phyloP scores from a whole-genome alignment of 2,113 vertebrate genomes.

The Entomyzon cyanotis region DNA sequence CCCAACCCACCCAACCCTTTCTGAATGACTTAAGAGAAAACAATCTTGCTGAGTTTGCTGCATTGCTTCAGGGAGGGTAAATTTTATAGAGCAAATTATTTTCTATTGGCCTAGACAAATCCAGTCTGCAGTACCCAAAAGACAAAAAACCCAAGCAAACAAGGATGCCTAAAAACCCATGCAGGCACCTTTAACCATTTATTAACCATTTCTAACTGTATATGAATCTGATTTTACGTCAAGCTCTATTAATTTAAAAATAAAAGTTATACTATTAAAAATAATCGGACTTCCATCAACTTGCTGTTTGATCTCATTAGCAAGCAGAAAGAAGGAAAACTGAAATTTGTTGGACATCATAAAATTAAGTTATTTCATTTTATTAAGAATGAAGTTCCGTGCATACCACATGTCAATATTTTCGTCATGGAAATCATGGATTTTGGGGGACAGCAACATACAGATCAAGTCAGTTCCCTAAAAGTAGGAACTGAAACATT shows the following conservation, averaged over 20 bases:
- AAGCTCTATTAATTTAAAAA: neutral
- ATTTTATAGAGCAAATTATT: constrained; percentile 25
- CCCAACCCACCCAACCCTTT: neutral
- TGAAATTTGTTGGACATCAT: neutral
- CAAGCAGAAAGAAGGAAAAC: neutral
- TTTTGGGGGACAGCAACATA: neutral
- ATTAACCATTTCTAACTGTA: neutral
- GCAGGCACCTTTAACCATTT: neutral
- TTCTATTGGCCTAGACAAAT: neutral
- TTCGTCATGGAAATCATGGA: neutral
- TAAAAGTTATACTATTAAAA: neutral
- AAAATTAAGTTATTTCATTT: neutral
- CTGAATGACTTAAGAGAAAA: constrained; percentile 19
- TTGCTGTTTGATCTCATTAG: neutral
- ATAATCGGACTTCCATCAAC: neutral
- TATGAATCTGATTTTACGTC: neutral
- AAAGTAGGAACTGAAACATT: neutral
- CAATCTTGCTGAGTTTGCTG: constrained; percentile 21
- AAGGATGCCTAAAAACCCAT: neutral
- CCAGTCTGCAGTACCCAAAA: neutral
- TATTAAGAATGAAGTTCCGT: neutral
- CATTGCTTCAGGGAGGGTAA: constrained; percentile 25
- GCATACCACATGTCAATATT: neutral
- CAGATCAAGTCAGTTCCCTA: neutral
- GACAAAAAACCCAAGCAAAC: neutral